A percentile compares a stretch with the other conserved stretches of the same genome.
These are phyloP conservation scores for Brachypteracias leptosomus DNA, from an alignment of 2,113 vertebrate genomes.

Conservation along the genomic window DNA sequence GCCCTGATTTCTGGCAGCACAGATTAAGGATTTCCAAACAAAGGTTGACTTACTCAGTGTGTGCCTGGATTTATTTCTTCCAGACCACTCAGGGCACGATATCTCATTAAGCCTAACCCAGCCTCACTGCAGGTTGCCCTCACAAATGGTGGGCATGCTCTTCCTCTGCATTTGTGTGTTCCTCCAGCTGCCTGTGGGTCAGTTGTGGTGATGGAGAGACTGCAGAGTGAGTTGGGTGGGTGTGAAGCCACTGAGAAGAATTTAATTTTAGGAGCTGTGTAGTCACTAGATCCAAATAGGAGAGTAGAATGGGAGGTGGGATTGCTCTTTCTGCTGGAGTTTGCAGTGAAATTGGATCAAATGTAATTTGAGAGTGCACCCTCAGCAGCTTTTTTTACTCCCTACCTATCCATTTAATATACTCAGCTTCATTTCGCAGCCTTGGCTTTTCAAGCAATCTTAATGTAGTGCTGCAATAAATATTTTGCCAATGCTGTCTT, in stretches of 20 bases:
- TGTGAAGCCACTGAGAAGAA: neutral
- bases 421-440: neutral
- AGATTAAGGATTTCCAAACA: neutral
- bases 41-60: neutral
- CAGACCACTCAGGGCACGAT: accelerated
- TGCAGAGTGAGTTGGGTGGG: neutral
- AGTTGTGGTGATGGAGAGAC: neutral
- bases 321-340: neutral
- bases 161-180: neutral
- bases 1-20: neutral
- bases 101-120: neutral
- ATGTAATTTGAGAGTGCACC: neutral
- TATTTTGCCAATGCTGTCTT: neutral
- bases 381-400: neutral
- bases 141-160: neutral
- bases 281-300: neutral
- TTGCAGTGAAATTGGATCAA: neutral
- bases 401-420: neutral
- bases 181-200: neutral
- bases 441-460: neutral
- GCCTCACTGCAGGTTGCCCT: neutral
- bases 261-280: neutral
- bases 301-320: neutral
- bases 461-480: neutral
- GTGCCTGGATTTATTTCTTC: neutral